Conservation (phyloP, 2,113 vertebrate species). For the Zosterops borbonicus region DNA sequence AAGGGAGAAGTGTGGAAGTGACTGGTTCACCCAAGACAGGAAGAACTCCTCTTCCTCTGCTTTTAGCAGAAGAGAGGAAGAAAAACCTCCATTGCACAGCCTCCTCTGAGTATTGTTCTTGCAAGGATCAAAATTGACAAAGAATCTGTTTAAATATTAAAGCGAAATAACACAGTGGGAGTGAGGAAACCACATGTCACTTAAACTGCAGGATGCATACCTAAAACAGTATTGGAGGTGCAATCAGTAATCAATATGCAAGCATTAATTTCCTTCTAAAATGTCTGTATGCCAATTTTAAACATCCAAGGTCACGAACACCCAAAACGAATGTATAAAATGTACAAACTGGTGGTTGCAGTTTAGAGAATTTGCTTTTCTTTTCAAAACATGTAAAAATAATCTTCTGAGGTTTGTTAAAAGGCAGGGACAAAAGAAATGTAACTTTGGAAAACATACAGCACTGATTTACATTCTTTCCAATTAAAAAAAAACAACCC, state of each 20-base stretch:
- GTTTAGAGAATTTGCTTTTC: not conserved
- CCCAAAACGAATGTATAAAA: not conserved
- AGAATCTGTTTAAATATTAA: not conserved
- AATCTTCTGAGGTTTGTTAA: not conserved
- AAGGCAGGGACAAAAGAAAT: not conserved
- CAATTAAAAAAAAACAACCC: not conserved
- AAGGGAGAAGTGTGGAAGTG: not conserved
- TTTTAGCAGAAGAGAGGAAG: conserved; percentile 10
- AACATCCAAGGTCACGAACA: not conserved
- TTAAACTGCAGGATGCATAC: not conserved
- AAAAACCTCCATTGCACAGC: not conserved
- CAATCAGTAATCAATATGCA: not conserved
- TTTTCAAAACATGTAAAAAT: not conserved
- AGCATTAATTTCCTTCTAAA: not conserved
- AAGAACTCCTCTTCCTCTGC: conserved; percentile 4
- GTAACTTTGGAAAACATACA: not conserved
- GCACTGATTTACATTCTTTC: not conserved
- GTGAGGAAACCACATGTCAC: not conserved
- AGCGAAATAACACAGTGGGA: not conserved
- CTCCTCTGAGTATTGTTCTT: not conserved
- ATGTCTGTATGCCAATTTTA: not conserved
- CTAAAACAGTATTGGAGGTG: not conserved
- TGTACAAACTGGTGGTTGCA: not conserved
- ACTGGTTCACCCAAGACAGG: not conserved
- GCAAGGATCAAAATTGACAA: not conserved